Base-by-base conservation (phyloP, 2,888 invertebrate species). In the Hecatera dysodea region DNA sequence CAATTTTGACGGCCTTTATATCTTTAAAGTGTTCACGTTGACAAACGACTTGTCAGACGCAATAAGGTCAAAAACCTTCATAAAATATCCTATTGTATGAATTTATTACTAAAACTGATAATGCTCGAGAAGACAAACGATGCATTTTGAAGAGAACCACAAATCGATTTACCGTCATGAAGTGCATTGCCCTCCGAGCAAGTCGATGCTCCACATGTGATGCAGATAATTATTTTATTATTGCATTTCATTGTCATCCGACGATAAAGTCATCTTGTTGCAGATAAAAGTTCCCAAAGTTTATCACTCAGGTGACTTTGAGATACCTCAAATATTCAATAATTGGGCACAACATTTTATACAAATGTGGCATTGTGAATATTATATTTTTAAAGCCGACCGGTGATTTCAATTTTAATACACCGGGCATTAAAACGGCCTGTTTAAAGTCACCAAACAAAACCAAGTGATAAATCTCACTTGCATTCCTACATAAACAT, bases 151-250 rank as follows among this genome's bases (percentile, higher is more conserved):
- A 86, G 86, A 85, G 89, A 89, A 86, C 91, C 89, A 88, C 87
- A 83, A 87, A 87, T 88, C 90, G 87, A 89, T 89, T 89, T 88
- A 90, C 89, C 89, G 90, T 89, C 89, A 84, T 77, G 72, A 73
- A 83, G 92, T 90, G 88, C 92, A 90, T 86, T 90, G 92, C 86
- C 90, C 91, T 83, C 87, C 61, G 81, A 83, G 81, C 86, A 82
- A 89, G 88, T 87, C 88, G 88, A 85, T 87, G 87, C 83, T 87
- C 88, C 85, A 82, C 82, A 86, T 82, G 79, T 81, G 83, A 81
- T 78, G 81, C 86, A 85, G 87, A 88, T 86, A 88, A 85, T 87
- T 88, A 85, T 87, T 86, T 89, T 86, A 88, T 87, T 89, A 87
- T 85, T 88, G 85, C 83, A 86, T 82, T 84, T 87, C 84, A 86